Conservation (phyloP, 2,888 invertebrate species). For the Dioctria rufipes region DNA sequence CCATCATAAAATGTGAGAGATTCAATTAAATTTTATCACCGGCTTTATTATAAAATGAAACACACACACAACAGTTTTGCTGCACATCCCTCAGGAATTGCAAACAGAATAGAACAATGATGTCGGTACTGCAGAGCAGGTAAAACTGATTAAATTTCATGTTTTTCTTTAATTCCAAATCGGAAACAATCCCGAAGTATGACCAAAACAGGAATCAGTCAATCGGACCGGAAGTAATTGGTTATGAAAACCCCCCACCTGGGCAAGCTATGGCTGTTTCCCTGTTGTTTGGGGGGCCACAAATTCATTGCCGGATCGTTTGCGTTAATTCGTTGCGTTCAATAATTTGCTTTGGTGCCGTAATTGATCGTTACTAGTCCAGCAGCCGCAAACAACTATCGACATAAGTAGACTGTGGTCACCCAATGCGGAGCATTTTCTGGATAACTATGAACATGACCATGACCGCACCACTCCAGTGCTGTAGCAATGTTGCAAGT, state of each 20-base stretch:
- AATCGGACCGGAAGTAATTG: conserved; percentile 50
- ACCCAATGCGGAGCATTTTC: conserved; percentile 16
- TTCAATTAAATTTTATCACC: too few species aligned
- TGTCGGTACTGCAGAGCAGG: not conserved
- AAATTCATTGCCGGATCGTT: conserved; percentile 14
- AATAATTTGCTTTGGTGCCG: conserved; percentile 37
- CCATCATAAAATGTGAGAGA: too few species aligned
- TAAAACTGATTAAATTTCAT: conserved; percentile 35
- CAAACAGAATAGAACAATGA: too few species aligned
- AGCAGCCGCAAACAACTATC: conserved; percentile 37
- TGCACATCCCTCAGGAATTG: too few species aligned
- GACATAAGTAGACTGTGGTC: conserved; percentile 26
- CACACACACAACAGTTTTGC: too few species aligned
- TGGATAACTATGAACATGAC: not conserved
- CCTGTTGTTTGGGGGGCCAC: not conserved
- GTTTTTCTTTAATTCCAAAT: conserved; percentile 41
- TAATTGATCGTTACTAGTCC: conserved; percentile 47
- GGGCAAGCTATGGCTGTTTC: too few species aligned
- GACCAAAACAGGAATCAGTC: conserved; percentile 46
- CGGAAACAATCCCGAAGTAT: conserved; percentile 21
- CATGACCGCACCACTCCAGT: too few species aligned
- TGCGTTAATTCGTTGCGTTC: conserved; percentile 40
- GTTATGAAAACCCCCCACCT: conserved; percentile 30
- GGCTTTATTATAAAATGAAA: too few species aligned
- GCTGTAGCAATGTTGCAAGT: too few species aligned